These are phyloP conservation scores for Prochilodus magdalenae DNA, from an alignment of 2,113 vertebrate species.

Conservation along the genomic window DNA sequence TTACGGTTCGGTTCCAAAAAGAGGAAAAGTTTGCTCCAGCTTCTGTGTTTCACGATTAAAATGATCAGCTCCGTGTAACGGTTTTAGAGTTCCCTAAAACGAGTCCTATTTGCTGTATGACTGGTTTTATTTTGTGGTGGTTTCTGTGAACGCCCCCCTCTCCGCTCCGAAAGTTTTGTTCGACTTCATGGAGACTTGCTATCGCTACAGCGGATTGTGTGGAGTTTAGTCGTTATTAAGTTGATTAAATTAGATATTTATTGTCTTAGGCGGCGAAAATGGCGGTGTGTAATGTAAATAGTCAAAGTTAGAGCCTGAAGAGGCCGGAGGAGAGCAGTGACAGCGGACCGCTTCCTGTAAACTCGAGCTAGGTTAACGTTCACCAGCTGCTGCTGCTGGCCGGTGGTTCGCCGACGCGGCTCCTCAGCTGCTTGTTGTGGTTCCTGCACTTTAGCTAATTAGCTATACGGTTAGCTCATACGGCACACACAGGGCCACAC, in stretches of 20 bases:
- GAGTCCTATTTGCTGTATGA: no score
- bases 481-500: no score
- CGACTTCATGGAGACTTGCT: constrained; percentile 29
- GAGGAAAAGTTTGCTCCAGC: background rate
- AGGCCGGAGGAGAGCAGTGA: background rate
- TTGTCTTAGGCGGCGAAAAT: background rate
- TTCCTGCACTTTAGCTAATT: background rate
- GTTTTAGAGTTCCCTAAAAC: no score
- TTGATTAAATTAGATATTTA: background rate
- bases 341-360: background rate
- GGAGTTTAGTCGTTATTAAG: background rate
- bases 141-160: background rate
- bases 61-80: no score
- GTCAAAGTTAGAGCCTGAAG: background rate
- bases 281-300: background rate
- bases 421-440: no score
- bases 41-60: background rate
- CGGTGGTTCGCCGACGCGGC: no score
- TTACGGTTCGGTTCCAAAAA: background rate
- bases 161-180: background rate
- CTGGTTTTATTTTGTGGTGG: background rate
- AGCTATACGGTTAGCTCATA: no score
- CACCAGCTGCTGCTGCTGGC: background rate
- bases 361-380: background rate
- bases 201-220: background rate